Evolutionary conservation across 2,113 vertebrate genomes (phyloP), one percentile per base, ranked within the genome.

Genomic region (Oplegnathus fasciatus): DNA sequence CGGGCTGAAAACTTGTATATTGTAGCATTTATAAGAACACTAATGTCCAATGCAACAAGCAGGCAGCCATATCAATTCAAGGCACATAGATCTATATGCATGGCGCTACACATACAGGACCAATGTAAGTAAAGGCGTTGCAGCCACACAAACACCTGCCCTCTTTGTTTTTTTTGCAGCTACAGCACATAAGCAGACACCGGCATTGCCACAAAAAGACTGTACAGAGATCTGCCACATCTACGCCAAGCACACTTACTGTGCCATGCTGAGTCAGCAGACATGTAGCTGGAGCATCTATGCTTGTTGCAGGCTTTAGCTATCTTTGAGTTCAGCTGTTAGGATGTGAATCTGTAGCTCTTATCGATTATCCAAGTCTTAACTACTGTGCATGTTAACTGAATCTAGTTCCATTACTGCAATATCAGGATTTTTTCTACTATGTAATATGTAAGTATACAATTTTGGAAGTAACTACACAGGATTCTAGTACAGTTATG

Each of bases 51-150:
- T 88, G 90, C 89, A 84, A 93, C 82, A 89, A 94, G 90, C 89
- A 94, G 92, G 90, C 83, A 93, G 94, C 92, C 86, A 88, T 87
- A 92, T 75, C 87, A 89, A 78, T 88, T 87, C 86, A 95, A 96
- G 95, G 95, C 95, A 95, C 94, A 92, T 65, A 80, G 58, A 95
- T 92, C 91, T 93, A 90, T 88, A 86, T 84, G 91, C 91, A 87
- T 89, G 92, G 79, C 76, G 93, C 89, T 90, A 93, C 87, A 91
- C 87, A 62, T 84, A 92, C 86, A 91, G 79, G 88, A 90, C 81
- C 72, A 57, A 44, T 68, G 80, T 75, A 32, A 75, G 68, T 82
- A 78, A 86, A 87, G 84, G 74, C 34, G 46, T 64, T 71, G 72
- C 72, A 69, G 84, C 84, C 86, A 87, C 73, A 84, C 71, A 69